Evolutionary conservation across 2,888 invertebrate genomes (phyloP).

Genomic region (Myopa tessellatipennis): DNA sequence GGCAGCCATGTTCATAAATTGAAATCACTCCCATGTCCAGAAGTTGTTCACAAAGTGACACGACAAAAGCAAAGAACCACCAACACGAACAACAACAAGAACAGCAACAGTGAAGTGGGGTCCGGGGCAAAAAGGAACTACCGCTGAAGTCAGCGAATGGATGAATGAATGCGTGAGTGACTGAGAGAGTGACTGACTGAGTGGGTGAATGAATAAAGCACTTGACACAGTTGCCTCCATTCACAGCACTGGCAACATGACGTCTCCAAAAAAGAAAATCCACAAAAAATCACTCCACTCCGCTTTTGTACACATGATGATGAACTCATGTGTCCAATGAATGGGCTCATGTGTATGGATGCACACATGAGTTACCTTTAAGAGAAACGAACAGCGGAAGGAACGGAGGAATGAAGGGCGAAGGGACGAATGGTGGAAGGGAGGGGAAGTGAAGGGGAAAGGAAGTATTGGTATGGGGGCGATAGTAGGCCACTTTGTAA

Average conservation of each 20-base stretch:
- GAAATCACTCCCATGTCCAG: slow-evolving; percentile 65
- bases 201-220: slow-evolving; percentile 59
- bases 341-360: slow-evolving; percentile 26
- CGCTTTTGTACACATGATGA: slow-evolving; percentile 41
- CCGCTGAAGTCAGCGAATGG: neutral
- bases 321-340: neutral
- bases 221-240: slow-evolving; percentile 64
- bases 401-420: neutral
- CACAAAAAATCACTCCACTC: slow-evolving; percentile 18
- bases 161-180: slow-evolving; percentile 14
- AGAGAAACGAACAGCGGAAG: neutral
- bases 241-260: slow-evolving; percentile 62
- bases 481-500: neutral
- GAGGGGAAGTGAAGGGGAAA: neutral
- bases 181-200: slow-evolving; percentile 17
- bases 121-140: slow-evolving; percentile 1
- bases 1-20: slow-evolving; percentile 63
- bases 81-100: slow-evolving; percentile 16
- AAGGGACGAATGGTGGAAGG: neutral
- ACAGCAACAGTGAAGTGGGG: slow-evolving; percentile 31
- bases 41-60: slow-evolving; percentile 44
- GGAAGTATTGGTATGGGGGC: slow-evolving; percentile 15
- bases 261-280: slow-evolving; percentile 31
- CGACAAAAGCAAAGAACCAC: slow-evolving; percentile 40
- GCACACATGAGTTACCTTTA: slow-evolving; percentile 49